Conservation (phyloP, 2,888 invertebrate genomes). For the Meiosimyza platycephala region DNA sequence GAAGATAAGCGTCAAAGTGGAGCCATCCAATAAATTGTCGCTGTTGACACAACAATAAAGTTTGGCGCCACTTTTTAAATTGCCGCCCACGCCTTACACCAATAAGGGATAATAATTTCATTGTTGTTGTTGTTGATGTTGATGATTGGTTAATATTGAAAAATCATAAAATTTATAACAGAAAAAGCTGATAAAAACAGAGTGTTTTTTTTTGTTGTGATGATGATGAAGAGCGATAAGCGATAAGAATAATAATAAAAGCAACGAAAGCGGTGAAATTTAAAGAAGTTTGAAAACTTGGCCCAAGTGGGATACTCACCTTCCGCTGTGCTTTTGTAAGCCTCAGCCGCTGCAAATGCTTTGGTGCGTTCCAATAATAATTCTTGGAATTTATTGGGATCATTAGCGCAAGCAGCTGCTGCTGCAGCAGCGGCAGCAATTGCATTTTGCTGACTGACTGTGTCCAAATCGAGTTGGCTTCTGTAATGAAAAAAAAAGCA, state of each 20-base stretch:
- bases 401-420: slow-evolving; percentile 70
- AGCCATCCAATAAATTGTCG: slow-evolving; percentile 19
- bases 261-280: background rate
- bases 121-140: slow-evolving; percentile 26
- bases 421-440: slow-evolving; percentile 75
- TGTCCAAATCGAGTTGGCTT: slow-evolving; percentile 71
- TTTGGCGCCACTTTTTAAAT: slow-evolving; percentile 51
- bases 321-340: slow-evolving; percentile 60
- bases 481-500: slow-evolving; percentile 43
- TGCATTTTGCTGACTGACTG: slow-evolving; percentile 71
- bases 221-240: slow-evolving; percentile 10
- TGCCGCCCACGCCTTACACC: slow-evolving; percentile 43
- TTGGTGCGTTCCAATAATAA: slow-evolving; percentile 83
- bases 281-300: background rate
- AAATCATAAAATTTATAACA: slow-evolving; percentile 35
- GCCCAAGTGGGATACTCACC: slow-evolving; percentile 41
- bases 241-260: slow-evolving; percentile 12
- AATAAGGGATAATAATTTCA: slow-evolving; percentile 13
- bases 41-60: slow-evolving; percentile 39
- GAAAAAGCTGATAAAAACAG: slow-evolving; percentile 7
- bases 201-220: slow-evolving; percentile 20
- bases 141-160: slow-evolving; percentile 37
- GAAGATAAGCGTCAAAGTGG: slow-evolving; percentile 34
- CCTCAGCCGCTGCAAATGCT: slow-evolving; percentile 71
- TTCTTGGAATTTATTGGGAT: slow-evolving; percentile 77